Evolutionary conservation across 2,113 vertebrate genomes (phyloP).

Genomic region (Nibea albiflora): DNA sequence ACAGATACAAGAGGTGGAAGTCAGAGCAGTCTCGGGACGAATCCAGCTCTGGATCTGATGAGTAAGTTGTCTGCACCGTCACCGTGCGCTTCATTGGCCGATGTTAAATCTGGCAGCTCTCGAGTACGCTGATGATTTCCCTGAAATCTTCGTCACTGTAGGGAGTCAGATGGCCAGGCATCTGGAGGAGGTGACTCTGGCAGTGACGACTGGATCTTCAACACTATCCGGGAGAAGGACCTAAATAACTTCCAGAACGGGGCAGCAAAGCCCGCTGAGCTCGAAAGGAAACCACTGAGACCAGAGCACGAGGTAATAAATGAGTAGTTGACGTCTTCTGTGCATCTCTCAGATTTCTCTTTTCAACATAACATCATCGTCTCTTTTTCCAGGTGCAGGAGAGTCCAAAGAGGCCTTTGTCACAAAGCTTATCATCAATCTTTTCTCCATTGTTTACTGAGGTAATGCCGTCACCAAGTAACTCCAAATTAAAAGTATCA

Average conservation of each 20-base stretch:
- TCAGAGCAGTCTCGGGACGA: constrained; percentile 89
- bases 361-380: neutral
- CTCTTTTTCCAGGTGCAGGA: constrained; percentile 83
- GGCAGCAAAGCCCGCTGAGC: constrained; percentile 82
- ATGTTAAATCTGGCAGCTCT: neutral
- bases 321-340: neutral
- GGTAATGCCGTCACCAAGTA: constrained; percentile 81
- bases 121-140: neutral
- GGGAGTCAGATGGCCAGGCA: constrained; percentile 90
- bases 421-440: constrained; percentile 93
- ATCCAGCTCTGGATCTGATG: constrained; percentile 93
- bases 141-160: constrained; percentile 66
- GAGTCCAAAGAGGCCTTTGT: constrained; percentile 90
- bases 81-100: neutral
- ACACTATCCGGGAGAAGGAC: constrained; percentile 91
- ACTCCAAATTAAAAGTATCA: neutral
- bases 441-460: constrained; percentile 95
- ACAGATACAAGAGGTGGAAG: constrained; percentile 96
- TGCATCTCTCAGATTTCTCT: neutral
- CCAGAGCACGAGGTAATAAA: neutral
- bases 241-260: constrained; percentile 88
- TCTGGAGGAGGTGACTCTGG: constrained; percentile 87
- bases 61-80: constrained; percentile 81
- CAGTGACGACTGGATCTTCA: constrained; percentile 90
- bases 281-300: constrained; percentile 84